phyloP scores from a whole-genome alignment of 2,797 vertebrate species.

The Cirrhinus molitorella region DNA sequence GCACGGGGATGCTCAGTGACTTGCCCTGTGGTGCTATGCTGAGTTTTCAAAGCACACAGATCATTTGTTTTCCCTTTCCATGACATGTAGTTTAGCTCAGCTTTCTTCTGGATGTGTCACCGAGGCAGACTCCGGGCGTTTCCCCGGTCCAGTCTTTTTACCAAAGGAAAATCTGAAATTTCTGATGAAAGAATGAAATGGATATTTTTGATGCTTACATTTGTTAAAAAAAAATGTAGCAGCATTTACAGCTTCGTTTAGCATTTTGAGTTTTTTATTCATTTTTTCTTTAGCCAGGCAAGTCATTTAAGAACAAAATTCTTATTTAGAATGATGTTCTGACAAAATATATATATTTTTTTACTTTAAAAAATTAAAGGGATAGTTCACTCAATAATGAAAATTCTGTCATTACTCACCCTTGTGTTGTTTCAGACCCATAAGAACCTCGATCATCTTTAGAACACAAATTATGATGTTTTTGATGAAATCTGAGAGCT shows the following conservation, averaged over 20 bases:
- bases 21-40: slow-evolving; percentile 80
- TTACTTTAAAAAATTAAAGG: not conserved
- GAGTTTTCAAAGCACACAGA: slow-evolving; percentile 76
- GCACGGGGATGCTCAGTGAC: slow-evolving; percentile 76
- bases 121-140: slow-evolving; percentile 51
- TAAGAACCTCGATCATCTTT: too few species aligned
- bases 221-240: not conserved
- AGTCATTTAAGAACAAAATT: not conserved
- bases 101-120: slow-evolving; percentile 57
- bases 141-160: slow-evolving; percentile 56
- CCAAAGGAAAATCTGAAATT: slow-evolving; percentile 26
- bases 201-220: slow-evolving; percentile 45
- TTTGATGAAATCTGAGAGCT: too few species aligned
- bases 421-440: too few species aligned
- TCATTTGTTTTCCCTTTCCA: slow-evolving; percentile 74
- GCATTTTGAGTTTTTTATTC: not conserved
- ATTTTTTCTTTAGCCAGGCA: not conserved
- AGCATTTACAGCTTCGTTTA: not conserved
- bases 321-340: not conserved
- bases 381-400: too few species aligned
- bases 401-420: too few species aligned
- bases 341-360: not conserved
- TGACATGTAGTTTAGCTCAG: slow-evolving; percentile 60
- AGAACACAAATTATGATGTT: too few species aligned
- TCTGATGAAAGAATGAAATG: slow-evolving; percentile 19